A percentile compares a stretch with the other conserved stretches of the same genome.
phyloP scores from a whole-genome alignment of 2,797 vertebrate species.

The Melanotaenia maccullochi region DNA sequence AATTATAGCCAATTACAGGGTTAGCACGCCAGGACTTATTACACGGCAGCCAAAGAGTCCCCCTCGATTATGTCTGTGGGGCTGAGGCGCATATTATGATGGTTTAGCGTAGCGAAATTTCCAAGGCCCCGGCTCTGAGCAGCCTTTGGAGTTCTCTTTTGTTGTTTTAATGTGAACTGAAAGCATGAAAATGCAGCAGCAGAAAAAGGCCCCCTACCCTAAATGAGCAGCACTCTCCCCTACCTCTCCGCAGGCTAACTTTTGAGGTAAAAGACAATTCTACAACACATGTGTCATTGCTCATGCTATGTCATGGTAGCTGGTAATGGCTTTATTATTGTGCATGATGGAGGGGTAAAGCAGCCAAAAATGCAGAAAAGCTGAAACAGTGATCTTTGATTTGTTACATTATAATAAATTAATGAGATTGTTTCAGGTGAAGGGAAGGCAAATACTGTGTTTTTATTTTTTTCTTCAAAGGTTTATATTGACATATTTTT shows the following conservation, averaged over 20 bases:
- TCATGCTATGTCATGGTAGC: slow-evolving; percentile 52
- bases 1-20: slow-evolving; percentile 84
- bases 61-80: slow-evolving; percentile 67
- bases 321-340: slow-evolving; percentile 72
- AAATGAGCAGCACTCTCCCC: slow-evolving; percentile 60
- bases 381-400: slow-evolving; percentile 14
- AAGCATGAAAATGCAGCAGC: slow-evolving; percentile 75
- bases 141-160: slow-evolving; percentile 70
- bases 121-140: slow-evolving; percentile 53
- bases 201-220: slow-evolving; percentile 55
- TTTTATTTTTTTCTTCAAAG: too few relatives aligned
- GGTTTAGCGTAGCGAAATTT: slow-evolving; percentile 70
- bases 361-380: slow-evolving; percentile 25
- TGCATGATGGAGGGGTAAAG: slow-evolving; percentile 43
- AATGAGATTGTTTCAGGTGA: slow-evolving; percentile 8
- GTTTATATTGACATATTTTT: too few relatives aligned
- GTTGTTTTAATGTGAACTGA: slow-evolving; percentile 81
- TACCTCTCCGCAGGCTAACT: slow-evolving; percentile 36
- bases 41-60: slow-evolving; percentile 73
- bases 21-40: slow-evolving; percentile 79
- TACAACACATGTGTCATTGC: slow-evolving; percentile 60
- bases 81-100: slow-evolving; percentile 71
- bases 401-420: slow-evolving; percentile 29
- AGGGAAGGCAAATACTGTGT: too few relatives aligned
- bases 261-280: slow-evolving; percentile 53